phyloP scores from a whole-genome alignment of 2,113 vertebrate genomes.

The Pygoscelis adeliae region DNA sequence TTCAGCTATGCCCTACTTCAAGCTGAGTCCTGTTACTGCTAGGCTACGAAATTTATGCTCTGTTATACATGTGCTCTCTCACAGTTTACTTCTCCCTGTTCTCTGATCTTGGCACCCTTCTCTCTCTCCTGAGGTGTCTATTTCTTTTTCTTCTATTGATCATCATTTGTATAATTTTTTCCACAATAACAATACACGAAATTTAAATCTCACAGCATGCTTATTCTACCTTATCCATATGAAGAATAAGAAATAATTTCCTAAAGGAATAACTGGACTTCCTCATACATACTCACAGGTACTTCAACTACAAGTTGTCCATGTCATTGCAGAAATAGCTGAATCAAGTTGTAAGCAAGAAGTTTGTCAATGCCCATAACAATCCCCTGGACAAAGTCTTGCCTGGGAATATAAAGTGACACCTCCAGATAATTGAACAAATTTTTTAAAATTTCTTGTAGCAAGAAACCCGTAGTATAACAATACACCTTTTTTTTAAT shows the following conservation, averaged over 20 bases:
- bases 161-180: background rate
- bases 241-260: background rate
- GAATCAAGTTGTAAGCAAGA: background rate
- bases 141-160: background rate
- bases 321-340: background rate
- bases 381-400: background rate
- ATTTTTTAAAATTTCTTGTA: background rate
- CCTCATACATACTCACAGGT: background rate
- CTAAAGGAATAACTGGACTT: background rate
- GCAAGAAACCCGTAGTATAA: background rate
- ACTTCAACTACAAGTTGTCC: background rate
- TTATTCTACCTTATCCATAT: background rate
- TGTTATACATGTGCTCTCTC: background rate
- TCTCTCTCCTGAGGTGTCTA: background rate
- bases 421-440: background rate
- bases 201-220: background rate
- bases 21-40: background rate
- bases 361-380: background rate
- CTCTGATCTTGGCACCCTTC: background rate
- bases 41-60: background rate
- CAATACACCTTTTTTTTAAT: background rate
- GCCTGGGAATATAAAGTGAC: background rate
- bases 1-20: background rate
- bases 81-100: background rate
- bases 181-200: background rate